Evolutionary conservation across 2,888 invertebrate genomes (phyloP).

Genomic region (Molanna angustata): DNA sequence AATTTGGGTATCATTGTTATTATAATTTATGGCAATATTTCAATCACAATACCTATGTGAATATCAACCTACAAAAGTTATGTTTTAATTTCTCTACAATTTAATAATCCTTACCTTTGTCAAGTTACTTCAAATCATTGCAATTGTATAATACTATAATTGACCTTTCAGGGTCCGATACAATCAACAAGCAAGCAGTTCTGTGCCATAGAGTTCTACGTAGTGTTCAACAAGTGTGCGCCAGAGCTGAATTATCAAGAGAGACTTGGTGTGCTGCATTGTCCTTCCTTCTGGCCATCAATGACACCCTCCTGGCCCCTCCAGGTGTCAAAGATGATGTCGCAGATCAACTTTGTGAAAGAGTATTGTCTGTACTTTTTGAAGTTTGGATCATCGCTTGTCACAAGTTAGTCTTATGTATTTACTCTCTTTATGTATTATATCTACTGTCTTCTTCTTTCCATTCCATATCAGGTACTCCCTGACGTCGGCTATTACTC

Average conservation of each 20-base stretch:
- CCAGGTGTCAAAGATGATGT: conserved; percentile 93
- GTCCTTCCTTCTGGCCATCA: conserved; percentile 84
- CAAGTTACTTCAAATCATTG: conserved; percentile 3
- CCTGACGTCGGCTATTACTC: too few relatives aligned
- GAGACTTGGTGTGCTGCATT: conserved; percentile 91
- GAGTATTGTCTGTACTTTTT: conserved; percentile 90
- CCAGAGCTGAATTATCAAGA: conserved; percentile 60
- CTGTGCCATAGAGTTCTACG: conserved; percentile 88
- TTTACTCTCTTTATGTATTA: too few relatives aligned
- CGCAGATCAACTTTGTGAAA: conserved; percentile 92
- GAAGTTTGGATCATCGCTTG: conserved; percentile 70
- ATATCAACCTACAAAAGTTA: too few relatives aligned
- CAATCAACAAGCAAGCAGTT: conserved; percentile 90
- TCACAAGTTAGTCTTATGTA: conserved; percentile 49
- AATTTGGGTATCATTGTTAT: too few relatives aligned
- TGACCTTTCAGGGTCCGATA: conserved; percentile 72
- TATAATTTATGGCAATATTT: too few relatives aligned
- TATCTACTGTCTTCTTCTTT: too few relatives aligned
- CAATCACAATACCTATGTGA: too few relatives aligned
- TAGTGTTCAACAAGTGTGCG: conserved; percentile 70
- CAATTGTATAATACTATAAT: not conserved
- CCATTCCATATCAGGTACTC: too few relatives aligned
- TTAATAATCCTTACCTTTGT: conserved; percentile 5
- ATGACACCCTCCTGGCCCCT: conserved; percentile 86
- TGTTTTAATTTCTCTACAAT: not conserved